These are phyloP conservation scores for Latrodectus elegans DNA, from an alignment of 2,888 invertebrate genomes.

Conservation along the genomic window DNA sequence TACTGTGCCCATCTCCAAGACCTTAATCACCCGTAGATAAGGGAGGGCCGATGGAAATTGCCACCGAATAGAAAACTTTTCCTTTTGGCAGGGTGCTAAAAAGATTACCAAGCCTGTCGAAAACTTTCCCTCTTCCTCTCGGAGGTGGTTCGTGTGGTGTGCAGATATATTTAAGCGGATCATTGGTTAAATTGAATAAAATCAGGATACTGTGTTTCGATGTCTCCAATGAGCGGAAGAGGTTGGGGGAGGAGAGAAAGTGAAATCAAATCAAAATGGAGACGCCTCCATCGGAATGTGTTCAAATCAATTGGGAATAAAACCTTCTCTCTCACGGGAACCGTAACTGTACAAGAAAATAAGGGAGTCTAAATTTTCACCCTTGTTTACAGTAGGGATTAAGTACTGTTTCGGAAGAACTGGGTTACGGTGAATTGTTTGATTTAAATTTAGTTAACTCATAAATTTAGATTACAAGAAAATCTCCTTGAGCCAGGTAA, in stretches of 20 bases:
- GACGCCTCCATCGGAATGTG: not conserved
- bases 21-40: slow-evolving; percentile 14
- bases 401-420: too few relatives aligned
- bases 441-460: too few relatives aligned
- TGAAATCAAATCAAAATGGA: not conserved
- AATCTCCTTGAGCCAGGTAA: too few relatives aligned
- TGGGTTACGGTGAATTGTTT: too few relatives aligned
- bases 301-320: not conserved
- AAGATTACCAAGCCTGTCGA: slow-evolving; percentile 21
- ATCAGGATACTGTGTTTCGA: not conserved
- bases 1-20: not conserved
- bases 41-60: not conserved
- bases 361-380: too few relatives aligned
- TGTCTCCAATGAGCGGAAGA: not conserved
- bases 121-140: slow-evolving; percentile 10
- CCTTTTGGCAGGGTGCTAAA: not conserved
- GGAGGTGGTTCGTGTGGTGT: not conserved
- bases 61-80: not conserved
- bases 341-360: too few relatives aligned
- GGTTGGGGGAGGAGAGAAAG: slow-evolving; percentile 3
- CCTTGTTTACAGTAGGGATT: too few relatives aligned
- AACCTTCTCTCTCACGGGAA: not conserved
- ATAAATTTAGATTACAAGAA: too few relatives aligned
- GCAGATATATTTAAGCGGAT: slow-evolving; percentile 7
- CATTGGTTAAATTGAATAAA: slow-evolving; percentile 30